Conservation (phyloP, 1,140 invertebrate genomes). For the Lepidurus arcticus region DNA sequence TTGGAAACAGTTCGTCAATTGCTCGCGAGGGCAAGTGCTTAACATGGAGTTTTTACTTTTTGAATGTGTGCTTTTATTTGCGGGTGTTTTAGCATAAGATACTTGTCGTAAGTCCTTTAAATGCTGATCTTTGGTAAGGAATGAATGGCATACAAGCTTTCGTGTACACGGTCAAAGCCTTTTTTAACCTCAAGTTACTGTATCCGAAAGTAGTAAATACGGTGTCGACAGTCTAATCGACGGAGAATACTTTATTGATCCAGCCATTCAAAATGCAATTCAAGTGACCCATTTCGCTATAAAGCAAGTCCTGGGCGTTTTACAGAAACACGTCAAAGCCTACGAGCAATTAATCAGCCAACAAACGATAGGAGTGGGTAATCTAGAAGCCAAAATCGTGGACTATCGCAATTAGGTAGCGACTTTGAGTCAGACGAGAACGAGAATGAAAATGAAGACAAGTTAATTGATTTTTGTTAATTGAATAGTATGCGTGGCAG, state of each 20-base stretch:
- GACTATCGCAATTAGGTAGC: background rate
- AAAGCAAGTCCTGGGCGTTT: background rate
- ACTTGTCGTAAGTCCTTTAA: no score
- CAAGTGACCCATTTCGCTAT: background rate
- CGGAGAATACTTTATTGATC: background rate
- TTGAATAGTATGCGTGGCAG: no score
- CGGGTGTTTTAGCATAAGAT: background rate
- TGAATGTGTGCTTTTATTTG: background rate
- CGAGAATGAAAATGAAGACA: no score
- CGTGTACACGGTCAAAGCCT: no score
- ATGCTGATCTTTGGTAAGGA: no score
- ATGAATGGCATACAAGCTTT: no score
- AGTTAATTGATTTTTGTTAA: no score
- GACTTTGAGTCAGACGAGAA: background rate
- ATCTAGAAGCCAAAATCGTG: background rate
- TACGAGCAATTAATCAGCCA: conserved; percentile 7
- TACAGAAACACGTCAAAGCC: background rate
- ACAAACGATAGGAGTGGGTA: background rate
- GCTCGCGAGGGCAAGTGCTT: background rate
- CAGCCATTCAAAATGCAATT: conserved; percentile 23
- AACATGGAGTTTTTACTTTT: background rate
- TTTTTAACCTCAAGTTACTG: background rate
- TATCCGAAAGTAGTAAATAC: background rate
- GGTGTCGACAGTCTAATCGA: background rate
- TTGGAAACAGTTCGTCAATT: conserved; percentile 22